Evolutionary conservation across 2,797 vertebrate genomes (phyloP), one percentile per base, ranked within the genome.

Genomic region (Hoplostethus atlanticus): DNA sequence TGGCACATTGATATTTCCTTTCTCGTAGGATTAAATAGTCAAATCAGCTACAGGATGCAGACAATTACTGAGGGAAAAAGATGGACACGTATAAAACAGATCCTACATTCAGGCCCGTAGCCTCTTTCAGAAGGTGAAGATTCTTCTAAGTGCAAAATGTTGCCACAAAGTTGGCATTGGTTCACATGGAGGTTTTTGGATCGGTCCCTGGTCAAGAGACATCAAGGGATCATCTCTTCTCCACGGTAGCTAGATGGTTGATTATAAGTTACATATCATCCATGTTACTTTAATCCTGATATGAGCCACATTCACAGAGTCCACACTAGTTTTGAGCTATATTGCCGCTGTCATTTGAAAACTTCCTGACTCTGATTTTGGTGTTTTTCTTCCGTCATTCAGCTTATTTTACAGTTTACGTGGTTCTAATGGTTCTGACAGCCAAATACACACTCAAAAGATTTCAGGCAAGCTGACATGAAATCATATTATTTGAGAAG

Each of bases 131-230:
- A 78, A 79, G 63, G 68, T 71, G 59, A 78, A 80, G 30, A 50
- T 55, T 80, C 61, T 61, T 77, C 54, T 69, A 90, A 90, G 89
- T 93, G 90, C 90, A 91, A 90, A 90, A 57, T 44, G 61, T 81
- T 64, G 74, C 77, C 75, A 65, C 62, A 75, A 75, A 74, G 42
- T 31, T 31, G 34, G 30, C n/a, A 15, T 54, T 54, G 28, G 5
- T 67, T 47, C 15, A 66, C 12, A n/a, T 42, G 5, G 70, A 7
- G 47, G 8, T 0, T 77, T 87, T 86, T 85, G 81, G 25, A 21
- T 21, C 21, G 28, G 8, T 8, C 1, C 53, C 28, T 55, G 2
- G 86, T 85, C 76, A 71, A 66, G 31, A 73, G 66, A 63, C 60
- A 48, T 47, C 11, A 1, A 12, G 21, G 9, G 17, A 10, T 31